A percentile compares a stretch with the other conserved stretches of the same genome.
These are phyloP conservation scores for Venustaconcha ellipsiformis DNA, from an alignment of 1,140 invertebrate species.

Conservation along the genomic window DNA sequence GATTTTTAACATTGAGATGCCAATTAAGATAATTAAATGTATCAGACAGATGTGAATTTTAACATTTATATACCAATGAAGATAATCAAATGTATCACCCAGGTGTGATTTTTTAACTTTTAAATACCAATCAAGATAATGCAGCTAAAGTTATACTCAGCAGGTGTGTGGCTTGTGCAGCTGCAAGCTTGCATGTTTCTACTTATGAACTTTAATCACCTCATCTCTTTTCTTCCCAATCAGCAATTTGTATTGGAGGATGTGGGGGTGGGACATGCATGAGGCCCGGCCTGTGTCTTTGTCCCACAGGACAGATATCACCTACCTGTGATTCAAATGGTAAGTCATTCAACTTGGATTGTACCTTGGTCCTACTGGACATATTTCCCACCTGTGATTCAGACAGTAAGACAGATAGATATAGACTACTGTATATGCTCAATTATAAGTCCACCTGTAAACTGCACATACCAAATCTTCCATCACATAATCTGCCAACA, in stretches of 20 bases:
- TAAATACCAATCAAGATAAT: background rate
- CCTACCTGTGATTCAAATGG: slow-evolving; percentile 40
- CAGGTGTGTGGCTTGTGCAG: background rate
- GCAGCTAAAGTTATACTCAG: background rate
- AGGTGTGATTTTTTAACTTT: background rate
- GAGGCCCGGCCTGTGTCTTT: slow-evolving; percentile 85
- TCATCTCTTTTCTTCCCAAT: slow-evolving; percentile 45
- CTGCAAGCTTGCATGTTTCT: background rate
- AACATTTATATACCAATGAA: background rate
- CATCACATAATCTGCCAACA: too few relatives aligned
- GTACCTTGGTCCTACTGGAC: too few relatives aligned
- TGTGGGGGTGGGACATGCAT: slow-evolving; percentile 84
- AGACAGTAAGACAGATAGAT: too few relatives aligned
- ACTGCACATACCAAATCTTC: too few relatives aligned
- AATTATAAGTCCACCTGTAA: too few relatives aligned
- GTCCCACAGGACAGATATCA: slow-evolving; percentile 72
- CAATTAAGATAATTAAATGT: background rate
- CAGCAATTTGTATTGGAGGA: slow-evolving; percentile 82
- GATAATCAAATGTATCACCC: background rate
- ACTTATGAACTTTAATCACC: background rate
- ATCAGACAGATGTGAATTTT: background rate
- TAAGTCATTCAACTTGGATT: background rate
- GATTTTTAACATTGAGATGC: background rate
- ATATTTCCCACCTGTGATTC: too few relatives aligned
- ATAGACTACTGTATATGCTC: too few relatives aligned